A percentile compares a stretch with the other conserved stretches of the same genome.
Evolutionary conservation across 2,888 invertebrate species (phyloP).

Genomic region (Osedax fenrisi): DNA sequence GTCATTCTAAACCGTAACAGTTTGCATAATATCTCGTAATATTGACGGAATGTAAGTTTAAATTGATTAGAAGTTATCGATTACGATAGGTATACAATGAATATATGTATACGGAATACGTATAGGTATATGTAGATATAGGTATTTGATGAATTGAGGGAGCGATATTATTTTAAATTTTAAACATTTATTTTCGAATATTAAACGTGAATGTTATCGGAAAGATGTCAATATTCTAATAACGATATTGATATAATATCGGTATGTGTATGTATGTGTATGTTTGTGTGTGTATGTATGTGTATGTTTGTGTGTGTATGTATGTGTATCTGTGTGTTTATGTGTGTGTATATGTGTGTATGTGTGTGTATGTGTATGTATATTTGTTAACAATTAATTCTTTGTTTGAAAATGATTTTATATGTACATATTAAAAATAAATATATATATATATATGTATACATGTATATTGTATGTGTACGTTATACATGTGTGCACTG

Average conservation of each 20-base stretch:
- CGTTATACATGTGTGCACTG: background rate
- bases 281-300: background rate
- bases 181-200: too few species aligned
- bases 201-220: too few species aligned
- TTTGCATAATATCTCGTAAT: too few species aligned
- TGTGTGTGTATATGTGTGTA: background rate
- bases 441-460: background rate
- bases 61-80: too few species aligned
- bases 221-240: too few species aligned
- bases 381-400: background rate
- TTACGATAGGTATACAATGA: background rate
- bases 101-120: background rate
- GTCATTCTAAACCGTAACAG: too few species aligned
- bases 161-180: too few species aligned
- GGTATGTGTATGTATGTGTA: background rate
- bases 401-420: background rate
- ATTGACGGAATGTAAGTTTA: too few species aligned
- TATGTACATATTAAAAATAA: background rate
- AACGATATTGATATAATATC: too few species aligned
- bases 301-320: background rate
- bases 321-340: background rate
- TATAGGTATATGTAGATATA: background rate
- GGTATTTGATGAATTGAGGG: too few species aligned
- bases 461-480: background rate
- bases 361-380: background rate